Base-by-base conservation (phyloP, 2,113 vertebrate genomes). In the Lamprologus speciosus region DNA sequence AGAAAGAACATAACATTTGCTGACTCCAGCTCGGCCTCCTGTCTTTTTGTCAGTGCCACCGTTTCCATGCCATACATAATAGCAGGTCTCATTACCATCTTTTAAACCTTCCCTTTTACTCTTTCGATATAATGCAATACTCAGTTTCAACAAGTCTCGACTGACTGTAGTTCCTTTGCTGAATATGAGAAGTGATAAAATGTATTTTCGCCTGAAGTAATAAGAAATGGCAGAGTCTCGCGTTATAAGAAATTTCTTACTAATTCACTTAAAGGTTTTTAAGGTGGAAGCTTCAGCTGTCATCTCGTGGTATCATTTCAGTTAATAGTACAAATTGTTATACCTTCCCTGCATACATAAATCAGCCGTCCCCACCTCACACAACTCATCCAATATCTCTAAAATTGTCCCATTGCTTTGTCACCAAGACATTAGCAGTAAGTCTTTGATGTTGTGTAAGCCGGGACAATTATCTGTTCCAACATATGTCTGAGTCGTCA, bases 281-380 rank as follows among this genome's bases (percentile, higher is more conserved):
- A 26, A 73, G 68, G 40, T 10, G 28, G 68, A 73, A 26, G 12
- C 68, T 45, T 47, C 40, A 7, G 40, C 40, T 47, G 40, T 45
- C 68, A 26, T 73, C 40, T 10, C 2, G 4, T 17, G 7, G 68
- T 28, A 17, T 73, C 40, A 10, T 28, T 73, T 73, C 40, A 75
- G 70, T 75, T 75, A 45, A 45, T 1, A 17, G 68, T 73, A 17
- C 14, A 75, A 19, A 75, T 75, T 11, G 8, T 75, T 75, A 19
- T 47, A 2, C 9, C 14, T 28, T 50, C 23, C 4, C 16, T 75
- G 42, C 4, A 19, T 5, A 75, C 7, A 28, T 28, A 47, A 47
- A 19, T 50, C 3, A 0, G 6, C 9, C 6, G 0, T 31, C 70
- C 40, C 23, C 42, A 12, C 40, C 9, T 17, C 26, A 50, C 45